Conservation (phyloP, 2,888 invertebrate genomes). For the Eledona agricola region DNA sequence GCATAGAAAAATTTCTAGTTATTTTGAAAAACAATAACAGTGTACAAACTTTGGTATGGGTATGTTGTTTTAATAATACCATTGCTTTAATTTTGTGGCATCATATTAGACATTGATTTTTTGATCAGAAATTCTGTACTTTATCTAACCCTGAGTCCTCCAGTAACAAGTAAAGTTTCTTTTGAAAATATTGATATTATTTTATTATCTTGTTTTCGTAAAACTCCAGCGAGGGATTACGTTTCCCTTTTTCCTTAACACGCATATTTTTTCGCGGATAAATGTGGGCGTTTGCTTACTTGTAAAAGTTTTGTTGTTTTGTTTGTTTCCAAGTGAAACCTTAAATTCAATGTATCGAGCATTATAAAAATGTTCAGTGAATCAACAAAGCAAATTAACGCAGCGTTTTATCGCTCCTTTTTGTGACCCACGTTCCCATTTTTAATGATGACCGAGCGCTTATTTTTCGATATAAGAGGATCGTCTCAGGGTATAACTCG, state of each 20-base stretch:
- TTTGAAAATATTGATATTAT: constrained; percentile 1
- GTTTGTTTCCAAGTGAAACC: too few relatives aligned
- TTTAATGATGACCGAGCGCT: constrained; percentile 6
- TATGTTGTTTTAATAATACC: too few relatives aligned
- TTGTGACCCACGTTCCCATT: too few relatives aligned
- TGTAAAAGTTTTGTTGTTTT: too few relatives aligned
- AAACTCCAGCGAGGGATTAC: constrained; percentile 3
- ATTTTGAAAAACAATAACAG: too few relatives aligned
- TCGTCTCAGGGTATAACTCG: constrained; percentile 9
- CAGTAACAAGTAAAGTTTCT: neutral
- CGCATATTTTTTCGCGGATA: neutral
- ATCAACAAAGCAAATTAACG: constrained; percentile 6
- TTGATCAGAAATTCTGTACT: neutral
- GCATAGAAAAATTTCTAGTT: too few relatives aligned
- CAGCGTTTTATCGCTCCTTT: neutral
- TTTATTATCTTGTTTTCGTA: constrained; percentile 1
- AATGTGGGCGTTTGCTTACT: too few relatives aligned
- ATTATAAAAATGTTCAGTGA: too few relatives aligned
- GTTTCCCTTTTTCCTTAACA: neutral
- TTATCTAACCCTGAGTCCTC: neutral
- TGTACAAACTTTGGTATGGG: too few relatives aligned
- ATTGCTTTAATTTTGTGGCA: too few relatives aligned
- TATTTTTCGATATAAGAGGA: constrained; percentile 16
- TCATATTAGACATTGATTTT: too few relatives aligned
- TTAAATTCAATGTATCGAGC: too few relatives aligned